A percentile compares a stretch with the other conserved stretches of the same genome.
phyloP scores from a whole-genome alignment of 1,140 invertebrate species.

The Stegodyphus dumicola region DNA sequence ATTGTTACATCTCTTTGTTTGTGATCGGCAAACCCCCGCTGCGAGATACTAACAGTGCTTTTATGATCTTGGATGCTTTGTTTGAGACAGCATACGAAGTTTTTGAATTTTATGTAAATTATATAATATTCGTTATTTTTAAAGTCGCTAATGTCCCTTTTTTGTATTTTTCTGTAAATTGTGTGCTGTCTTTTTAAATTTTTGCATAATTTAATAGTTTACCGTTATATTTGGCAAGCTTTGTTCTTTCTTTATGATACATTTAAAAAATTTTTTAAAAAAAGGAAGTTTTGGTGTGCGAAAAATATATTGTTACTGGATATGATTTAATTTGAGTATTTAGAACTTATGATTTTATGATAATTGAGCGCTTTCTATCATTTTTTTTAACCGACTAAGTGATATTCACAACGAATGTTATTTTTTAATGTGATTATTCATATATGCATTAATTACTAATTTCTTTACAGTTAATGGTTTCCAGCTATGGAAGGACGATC shows the following conservation, averaged over 20 bases:
- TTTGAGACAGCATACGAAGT: not conserved
- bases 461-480: conserved; percentile 56
- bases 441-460: not conserved
- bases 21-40: conserved; percentile 8
- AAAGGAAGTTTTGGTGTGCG: not conserved
- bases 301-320: not conserved
- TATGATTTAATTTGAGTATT: not conserved
- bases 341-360: not conserved
- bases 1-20: conserved; percentile 39
- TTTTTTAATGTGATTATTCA: not conserved
- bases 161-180: not conserved
- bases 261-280: not conserved
- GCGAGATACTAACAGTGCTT: conserved; percentile 2
- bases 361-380: not conserved
- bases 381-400: not conserved
- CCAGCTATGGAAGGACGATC: conserved; percentile 54
- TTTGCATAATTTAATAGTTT: not conserved
- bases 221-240: conserved; percentile 11
- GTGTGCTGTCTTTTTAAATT: not conserved
- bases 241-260: not conserved
- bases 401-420: not conserved
- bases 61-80: not conserved
- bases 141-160: not conserved
- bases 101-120: not conserved
- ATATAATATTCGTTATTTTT: not conserved